Evolutionary conservation across 2,113 vertebrate species (phyloP).

Genomic region (Chunga burmeisteri): DNA sequence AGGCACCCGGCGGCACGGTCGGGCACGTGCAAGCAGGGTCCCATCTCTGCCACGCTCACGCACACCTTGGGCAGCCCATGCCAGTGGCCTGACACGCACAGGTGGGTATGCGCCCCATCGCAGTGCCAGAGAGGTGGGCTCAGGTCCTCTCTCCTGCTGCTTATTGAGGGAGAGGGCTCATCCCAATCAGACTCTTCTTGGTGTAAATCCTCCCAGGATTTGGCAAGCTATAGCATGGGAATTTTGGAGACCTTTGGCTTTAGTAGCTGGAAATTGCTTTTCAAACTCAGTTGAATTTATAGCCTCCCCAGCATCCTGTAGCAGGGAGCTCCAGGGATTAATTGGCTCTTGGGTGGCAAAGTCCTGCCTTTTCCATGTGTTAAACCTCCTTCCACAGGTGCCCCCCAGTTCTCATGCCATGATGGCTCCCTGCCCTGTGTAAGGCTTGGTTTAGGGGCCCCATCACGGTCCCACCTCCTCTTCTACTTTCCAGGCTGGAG

Average conservation of each 20-base stretch:
- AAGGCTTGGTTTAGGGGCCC: background rate
- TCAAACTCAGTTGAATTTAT: background rate
- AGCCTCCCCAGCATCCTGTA: background rate
- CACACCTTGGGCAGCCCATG: background rate
- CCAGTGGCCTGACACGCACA: background rate
- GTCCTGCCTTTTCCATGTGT: background rate
- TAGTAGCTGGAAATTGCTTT: background rate
- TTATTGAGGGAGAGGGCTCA: background rate
- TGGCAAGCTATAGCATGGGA: background rate
- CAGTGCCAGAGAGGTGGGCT: background rate
- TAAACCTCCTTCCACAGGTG: background rate
- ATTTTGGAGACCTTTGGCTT: background rate
- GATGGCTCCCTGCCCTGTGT: background rate
- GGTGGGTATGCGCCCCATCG: accelerated
- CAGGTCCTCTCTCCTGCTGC: background rate
- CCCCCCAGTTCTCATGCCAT: background rate
- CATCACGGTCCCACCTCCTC: accelerated
- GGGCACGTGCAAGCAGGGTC: accelerated
- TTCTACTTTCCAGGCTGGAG: background rate
- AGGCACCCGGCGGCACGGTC: accelerated
- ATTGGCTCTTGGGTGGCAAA: background rate
- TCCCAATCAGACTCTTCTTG: background rate
- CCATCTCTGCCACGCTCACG: background rate
- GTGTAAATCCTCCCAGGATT: background rate
- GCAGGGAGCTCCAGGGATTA: background rate